Percentiles rank a stretch among this genome's conserved stretches.
phyloP scores from a whole-genome alignment of 2,888 invertebrate genomes.

The Meliscaeva auricollis region DNA sequence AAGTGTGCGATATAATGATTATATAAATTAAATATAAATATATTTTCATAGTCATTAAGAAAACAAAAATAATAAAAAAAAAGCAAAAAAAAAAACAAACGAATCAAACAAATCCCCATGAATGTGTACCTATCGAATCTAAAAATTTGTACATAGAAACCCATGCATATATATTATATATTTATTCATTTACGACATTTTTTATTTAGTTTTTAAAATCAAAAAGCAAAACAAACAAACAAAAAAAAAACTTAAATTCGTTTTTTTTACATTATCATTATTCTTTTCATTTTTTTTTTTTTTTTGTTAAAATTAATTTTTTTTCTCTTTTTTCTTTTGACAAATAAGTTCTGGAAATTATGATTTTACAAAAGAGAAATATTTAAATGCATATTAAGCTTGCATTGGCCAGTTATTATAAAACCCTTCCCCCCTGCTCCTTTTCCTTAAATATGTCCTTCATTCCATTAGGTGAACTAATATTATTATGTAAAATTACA shows the following conservation, averaged over 20 bases:
- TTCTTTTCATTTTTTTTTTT: background rate
- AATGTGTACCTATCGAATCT: conserved; percentile 61
- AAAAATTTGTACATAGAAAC: conserved; percentile 63
- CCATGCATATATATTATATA: conserved; percentile 69
- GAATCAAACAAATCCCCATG: conserved; percentile 46
- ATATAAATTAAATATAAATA: conserved; percentile 44
- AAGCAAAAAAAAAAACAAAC: conserved; percentile 43
- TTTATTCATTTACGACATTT: conserved; percentile 73
- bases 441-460: conserved; percentile 9
- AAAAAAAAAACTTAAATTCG: conserved; percentile 48
- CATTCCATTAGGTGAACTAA: conserved; percentile 69
- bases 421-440: background rate
- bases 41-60: conserved; percentile 63
- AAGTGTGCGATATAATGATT: conserved; percentile 63
- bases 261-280: conserved; percentile 32
- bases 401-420: conserved; percentile 76
- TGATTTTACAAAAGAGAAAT: conserved; percentile 38
- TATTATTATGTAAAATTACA: conserved; percentile 40
- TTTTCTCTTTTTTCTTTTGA: conserved; percentile 61
- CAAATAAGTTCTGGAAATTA: conserved; percentile 64
- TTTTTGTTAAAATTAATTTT: conserved; percentile 31
- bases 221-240: conserved; percentile 73
- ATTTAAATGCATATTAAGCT: conserved; percentile 65
- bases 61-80: conserved; percentile 39
- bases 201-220: conserved; percentile 75